These are phyloP conservation scores for Epinephelus fuscoguttatus DNA, from an alignment of 2,113 vertebrate species.

Conservation along the genomic window DNA sequence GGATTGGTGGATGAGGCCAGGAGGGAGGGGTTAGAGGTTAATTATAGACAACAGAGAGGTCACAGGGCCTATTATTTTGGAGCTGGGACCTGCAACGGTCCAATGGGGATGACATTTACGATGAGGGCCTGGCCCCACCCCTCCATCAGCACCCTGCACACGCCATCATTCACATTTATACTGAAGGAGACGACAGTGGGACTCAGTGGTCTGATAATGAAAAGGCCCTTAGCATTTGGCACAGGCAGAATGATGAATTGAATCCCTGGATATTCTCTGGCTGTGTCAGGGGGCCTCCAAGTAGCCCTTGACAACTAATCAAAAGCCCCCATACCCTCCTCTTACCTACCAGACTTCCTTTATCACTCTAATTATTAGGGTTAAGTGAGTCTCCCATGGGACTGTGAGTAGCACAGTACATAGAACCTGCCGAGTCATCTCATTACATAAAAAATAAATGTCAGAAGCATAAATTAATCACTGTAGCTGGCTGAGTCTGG, in stretches of 20 bases:
- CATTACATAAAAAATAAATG: conserved; percentile 85
- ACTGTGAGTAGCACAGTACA: conserved; percentile 71
- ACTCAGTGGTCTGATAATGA: conserved; percentile 86
- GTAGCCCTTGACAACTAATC: conserved; percentile 89
- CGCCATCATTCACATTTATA: conserved; percentile 64
- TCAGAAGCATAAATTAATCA: conserved; percentile 11
- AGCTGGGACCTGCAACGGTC: conserved; percentile 87
- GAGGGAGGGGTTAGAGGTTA: conserved; percentile 90
- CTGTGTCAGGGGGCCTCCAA: conserved; percentile 86
- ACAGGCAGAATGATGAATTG: conserved; percentile 92
- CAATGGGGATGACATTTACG: conserved; percentile 83
- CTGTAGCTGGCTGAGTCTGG: not conserved
- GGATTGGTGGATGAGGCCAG: conserved; percentile 60
- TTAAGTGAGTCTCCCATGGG: conserved; percentile 65
- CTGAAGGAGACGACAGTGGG: conserved; percentile 47
- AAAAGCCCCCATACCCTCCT: conserved; percentile 81
- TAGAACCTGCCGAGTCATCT: conserved; percentile 79
- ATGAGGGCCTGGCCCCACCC: conserved; percentile 85
- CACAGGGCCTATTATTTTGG: conserved; percentile 87
- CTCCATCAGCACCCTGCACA: conserved; percentile 80
- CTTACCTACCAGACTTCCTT: conserved; percentile 45
- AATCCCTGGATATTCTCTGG: conserved; percentile 83
- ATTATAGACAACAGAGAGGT: conserved; percentile 94
- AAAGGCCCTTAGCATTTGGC: conserved; percentile 87
- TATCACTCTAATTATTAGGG: conserved; percentile 76